Percentiles rank a stretch among this genome's conserved stretches.
Conservation (phyloP, 2,797 vertebrate genomes). For the Leptodactylus fallax region DNA sequence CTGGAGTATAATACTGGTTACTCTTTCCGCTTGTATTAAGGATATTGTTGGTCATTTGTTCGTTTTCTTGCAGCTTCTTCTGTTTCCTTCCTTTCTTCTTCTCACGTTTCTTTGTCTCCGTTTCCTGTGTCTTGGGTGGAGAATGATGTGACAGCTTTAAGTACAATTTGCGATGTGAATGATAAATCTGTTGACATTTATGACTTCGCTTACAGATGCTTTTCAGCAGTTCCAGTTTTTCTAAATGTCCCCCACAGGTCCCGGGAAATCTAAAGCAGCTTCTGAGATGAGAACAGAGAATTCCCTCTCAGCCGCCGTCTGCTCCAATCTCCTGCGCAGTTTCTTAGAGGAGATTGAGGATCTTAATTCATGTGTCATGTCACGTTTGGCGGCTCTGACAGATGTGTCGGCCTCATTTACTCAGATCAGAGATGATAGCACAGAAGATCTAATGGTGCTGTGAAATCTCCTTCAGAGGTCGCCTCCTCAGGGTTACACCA, state of each 20-base stretch:
- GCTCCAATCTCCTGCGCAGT: not conserved
- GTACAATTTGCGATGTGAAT: not conserved
- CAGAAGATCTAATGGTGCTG: constrained; percentile 2
- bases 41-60: no score
- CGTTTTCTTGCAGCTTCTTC: no score
- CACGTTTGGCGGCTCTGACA: constrained; percentile 30
- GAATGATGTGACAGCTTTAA: not conserved
- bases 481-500: not conserved
- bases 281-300: constrained; percentile 1
- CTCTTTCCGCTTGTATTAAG: no score
- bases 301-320: not conserved
- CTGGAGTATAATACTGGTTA: no score
- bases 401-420: constrained; percentile 31
- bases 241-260: constrained; percentile 19
- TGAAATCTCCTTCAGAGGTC: not conserved
- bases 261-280: not conserved
- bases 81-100: not conserved
- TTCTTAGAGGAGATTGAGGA: constrained; percentile 11
- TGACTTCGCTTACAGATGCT: not conserved
- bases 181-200: constrained; percentile 16
- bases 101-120: not conserved
- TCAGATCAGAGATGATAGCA: constrained; percentile 18
- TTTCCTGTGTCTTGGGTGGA: not conserved
- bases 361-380: constrained; percentile 43
- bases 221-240: constrained; percentile 15